Base-by-base conservation (phyloP, 2,113 vertebrate genomes). In the Mustela lutreola region DNA sequence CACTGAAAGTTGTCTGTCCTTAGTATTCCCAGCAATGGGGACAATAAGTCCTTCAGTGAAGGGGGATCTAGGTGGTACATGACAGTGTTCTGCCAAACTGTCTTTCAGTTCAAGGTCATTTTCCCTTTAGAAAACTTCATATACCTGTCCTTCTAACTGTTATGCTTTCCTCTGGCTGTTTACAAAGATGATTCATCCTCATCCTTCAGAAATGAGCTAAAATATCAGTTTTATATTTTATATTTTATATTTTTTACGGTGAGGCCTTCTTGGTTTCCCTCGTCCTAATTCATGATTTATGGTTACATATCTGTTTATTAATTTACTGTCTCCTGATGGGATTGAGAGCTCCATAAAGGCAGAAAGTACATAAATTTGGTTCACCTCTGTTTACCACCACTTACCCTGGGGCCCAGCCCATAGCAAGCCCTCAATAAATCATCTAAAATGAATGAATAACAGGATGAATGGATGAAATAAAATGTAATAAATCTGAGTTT, bases 161-260 rank as follows among this genome's bases (percentile, higher is more conserved):
- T 93, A 65, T 62, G n/a, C 36, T 91, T 96, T 78, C 11, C 21
- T 33, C 11, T 71, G 56, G 16, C 19, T 79, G 12, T 96, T 85
- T 85, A 12, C 48, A 58, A 28, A 14, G 18, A 22, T 75, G 39
- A 88, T 56, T 91, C 48, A 91, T 81, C 28, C 28, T 36, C 3
- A 84, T 85, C 50, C 62, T 94, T 94, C 73, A 92, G 79, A 94
- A 92, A 92, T 78, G 39, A 86, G 16, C 73, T 96, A 84, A 93
- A 95, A 81, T 70, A 19, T 79, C 75, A 87, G 21, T 79, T n/a
- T n/a, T n/a, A n/a, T n/a, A n/a, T n/a, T n/a, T n/a, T n/a, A n/a
- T n/a, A n/a, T n/a, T n/a, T n/a, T n/a, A n/a, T n/a, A n/a, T n/a
- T n/a, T n/a, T n/a, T n/a, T n/a, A 76, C 15, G 65, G 0, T 79